A percentile compares a stretch with the other conserved stretches of the same genome.
phyloP scores from a whole-genome alignment of 2,888 invertebrate genomes.

The Sphaeridia pumilis region DNA sequence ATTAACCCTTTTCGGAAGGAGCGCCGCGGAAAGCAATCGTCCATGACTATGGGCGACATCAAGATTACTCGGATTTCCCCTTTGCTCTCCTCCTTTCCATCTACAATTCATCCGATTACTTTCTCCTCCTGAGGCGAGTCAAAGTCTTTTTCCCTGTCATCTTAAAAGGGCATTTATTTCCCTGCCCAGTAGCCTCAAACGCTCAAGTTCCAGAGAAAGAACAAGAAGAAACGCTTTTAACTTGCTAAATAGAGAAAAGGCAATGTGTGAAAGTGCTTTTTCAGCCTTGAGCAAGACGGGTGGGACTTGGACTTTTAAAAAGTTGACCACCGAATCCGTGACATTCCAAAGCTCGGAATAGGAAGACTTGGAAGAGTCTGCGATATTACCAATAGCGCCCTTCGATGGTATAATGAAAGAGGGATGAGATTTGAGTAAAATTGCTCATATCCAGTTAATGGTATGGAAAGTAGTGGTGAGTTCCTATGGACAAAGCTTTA shows the following conservation, averaged over 20 bases:
- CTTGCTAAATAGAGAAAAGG: too few relatives aligned
- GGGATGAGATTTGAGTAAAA: background rate
- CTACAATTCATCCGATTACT: slow-evolving; percentile 28
- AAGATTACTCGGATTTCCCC: background rate
- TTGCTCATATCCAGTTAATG: slow-evolving; percentile 2
- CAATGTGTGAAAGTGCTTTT: too few relatives aligned
- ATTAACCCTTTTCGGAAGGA: too few relatives aligned
- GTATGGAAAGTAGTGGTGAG: slow-evolving; percentile 1
- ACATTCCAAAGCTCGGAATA: too few relatives aligned
- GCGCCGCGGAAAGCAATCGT: background rate
- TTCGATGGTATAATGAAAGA: background rate
- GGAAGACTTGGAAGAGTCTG: too few relatives aligned
- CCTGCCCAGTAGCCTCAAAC: too few relatives aligned
- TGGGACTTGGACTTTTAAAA: too few relatives aligned
- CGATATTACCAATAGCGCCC: too few relatives aligned
- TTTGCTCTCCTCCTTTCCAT: slow-evolving; percentile 17
- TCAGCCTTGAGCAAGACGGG: too few relatives aligned
- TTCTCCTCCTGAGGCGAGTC: slow-evolving; percentile 25
- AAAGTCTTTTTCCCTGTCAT: slow-evolving; percentile 17
- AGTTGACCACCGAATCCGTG: too few relatives aligned
- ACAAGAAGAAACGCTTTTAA: too few relatives aligned
- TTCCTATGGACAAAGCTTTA: slow-evolving; percentile 1
- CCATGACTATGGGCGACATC: background rate
- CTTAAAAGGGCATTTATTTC: slow-evolving; percentile 3
- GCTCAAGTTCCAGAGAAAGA: too few relatives aligned